Evolutionary conservation across 2,888 invertebrate genomes (phyloP), one percentile per base, ranked within the genome.

Genomic region (Empis stercorea): DNA sequence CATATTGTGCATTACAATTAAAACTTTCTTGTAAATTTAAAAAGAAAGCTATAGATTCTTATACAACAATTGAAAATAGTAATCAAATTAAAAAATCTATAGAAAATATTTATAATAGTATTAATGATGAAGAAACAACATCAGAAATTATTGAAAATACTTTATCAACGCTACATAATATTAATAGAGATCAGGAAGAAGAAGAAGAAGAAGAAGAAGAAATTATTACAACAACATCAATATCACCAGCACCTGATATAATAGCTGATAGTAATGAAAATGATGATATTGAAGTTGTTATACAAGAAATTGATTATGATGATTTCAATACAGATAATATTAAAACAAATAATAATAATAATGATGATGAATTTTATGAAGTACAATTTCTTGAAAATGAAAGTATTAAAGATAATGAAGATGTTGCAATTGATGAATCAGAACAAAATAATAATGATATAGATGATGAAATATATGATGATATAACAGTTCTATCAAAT

Each of bases 1-100:
- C 40, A 14, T 20, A 20, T 27, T 40, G 40, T 27, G n/a, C 40
- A 23, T 20, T 61, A 17, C 62, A 61, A 51, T 54, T 62, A 49
- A 57, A 56, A 42, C 54, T 61, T n/a, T 62, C 60, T 43, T 55
- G 55, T 14, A 57, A 62, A 47, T 55, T 62, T 4, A 57, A 56
- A 41, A 54, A 49, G 11, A 59, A 52, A 50, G 61, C 62, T 0
- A 20, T 53, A 2, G 56, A 58, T 14, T 48, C 51, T 2, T 43
- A 49, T 30, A 44, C 42, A n/a, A 42, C 16, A 16, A 27, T 20
- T 36, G 14, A 11, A 10, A n/a, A 30, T 32, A 27, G 32, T 23
- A 34, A n/a, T n/a, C n/a, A 41, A 15, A 16, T 23, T 1, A 27
- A 27, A 30, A 16, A 36, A 36, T 44, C 13, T 17, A 15, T 9